These are phyloP conservation scores for Daubentonia madagascariensis DNA, from an alignment of 2,113 vertebrate species.

Conservation along the genomic window DNA sequence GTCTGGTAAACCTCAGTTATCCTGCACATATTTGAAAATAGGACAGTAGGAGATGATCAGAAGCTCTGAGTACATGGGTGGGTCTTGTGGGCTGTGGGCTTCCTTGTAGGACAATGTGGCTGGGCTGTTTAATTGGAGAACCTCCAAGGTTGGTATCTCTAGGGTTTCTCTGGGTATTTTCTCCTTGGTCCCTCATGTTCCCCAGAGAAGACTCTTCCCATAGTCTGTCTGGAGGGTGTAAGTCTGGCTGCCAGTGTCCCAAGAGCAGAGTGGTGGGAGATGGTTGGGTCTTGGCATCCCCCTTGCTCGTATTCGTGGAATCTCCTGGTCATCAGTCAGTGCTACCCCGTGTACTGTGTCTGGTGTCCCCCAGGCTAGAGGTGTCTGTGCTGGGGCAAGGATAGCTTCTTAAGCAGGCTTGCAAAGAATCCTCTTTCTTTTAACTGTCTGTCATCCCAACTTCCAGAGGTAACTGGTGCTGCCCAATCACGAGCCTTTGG, in stretches of 20 bases:
- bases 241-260: neutral
- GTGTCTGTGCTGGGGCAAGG: neutral
- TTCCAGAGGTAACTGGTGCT: neutral
- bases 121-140: neutral
- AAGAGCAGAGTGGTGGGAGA: neutral
- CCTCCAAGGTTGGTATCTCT: neutral
- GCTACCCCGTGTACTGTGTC: neutral
- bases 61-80: neutral
- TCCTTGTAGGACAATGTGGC: neutral
- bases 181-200: neutral
- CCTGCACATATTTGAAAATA: neutral
- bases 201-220: neutral
- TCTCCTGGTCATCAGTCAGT: neutral
- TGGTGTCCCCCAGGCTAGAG: no score
- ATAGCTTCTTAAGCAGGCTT: neutral
- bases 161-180: neutral
- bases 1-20: neutral
- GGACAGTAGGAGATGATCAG: neutral
- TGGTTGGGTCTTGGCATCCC: neutral
- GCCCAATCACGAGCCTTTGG: neutral
- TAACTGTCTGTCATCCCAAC: neutral
- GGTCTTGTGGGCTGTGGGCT: neutral
- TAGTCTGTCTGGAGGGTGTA: neutral
- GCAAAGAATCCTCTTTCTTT: neutral
- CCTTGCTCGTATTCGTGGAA: neutral